A percentile compares a stretch with the other conserved stretches of the same genome.
phyloP scores from a whole-genome alignment of 2,888 invertebrate genomes.

The Drosophila eohydei region DNA sequence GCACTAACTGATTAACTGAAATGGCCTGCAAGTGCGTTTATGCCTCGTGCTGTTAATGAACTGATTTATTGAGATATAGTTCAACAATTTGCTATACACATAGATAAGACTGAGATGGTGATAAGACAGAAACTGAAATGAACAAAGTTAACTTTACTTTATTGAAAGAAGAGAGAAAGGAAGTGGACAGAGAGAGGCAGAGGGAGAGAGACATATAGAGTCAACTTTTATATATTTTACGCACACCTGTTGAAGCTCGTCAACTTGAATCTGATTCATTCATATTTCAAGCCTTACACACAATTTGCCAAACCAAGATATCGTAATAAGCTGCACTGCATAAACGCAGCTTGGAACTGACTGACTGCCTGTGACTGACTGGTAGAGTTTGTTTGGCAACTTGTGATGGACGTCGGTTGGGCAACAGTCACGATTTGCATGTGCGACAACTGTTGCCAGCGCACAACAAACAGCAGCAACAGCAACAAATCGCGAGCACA shows the following conservation, averaged over 20 bases:
- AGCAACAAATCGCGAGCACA: constrained; percentile 75
- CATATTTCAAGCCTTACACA: neutral
- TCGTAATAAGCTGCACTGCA: constrained; percentile 20
- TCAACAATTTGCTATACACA: neutral
- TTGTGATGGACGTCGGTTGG: constrained; percentile 76
- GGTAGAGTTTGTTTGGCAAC: constrained; percentile 74
- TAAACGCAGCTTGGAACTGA: constrained; percentile 30
- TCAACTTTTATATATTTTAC: neutral
- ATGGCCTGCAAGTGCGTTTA: constrained; percentile 26
- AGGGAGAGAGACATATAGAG: neutral
- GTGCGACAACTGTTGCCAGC: constrained; percentile 78
- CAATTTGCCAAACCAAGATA: neutral
- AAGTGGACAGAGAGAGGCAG: neutral
- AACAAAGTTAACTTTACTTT: too few species aligned
- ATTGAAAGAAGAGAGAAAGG: too few species aligned
- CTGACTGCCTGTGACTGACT: constrained; percentile 55
- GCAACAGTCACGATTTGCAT: constrained; percentile 81
- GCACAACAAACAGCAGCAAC: constrained; percentile 43
- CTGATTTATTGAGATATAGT: neutral
- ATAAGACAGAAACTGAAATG: too few species aligned
- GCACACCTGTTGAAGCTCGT: neutral
- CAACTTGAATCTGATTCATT: neutral
- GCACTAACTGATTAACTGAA: constrained; percentile 44
- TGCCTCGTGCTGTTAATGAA: constrained; percentile 4
- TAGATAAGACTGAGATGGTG: too few species aligned